Percentiles rank a stretch among this genome's conserved stretches.
phyloP scores from a whole-genome alignment of 2,888 invertebrate species.

The Molorchus minor region DNA sequence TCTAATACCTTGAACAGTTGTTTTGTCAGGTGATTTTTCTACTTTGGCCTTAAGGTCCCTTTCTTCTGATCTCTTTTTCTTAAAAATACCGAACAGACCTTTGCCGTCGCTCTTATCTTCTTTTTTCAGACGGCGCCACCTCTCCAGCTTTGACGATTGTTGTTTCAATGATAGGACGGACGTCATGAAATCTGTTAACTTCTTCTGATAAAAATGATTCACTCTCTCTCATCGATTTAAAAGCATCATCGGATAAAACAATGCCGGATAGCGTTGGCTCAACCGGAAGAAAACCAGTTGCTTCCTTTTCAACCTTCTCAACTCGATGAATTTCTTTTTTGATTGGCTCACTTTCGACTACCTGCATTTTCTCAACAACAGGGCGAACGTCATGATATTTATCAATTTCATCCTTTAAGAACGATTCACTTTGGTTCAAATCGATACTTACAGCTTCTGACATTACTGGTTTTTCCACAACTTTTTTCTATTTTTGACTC shows the following conservation, averaged over 20 bases:
- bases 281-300: too few species aligned
- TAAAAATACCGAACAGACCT: too few species aligned
- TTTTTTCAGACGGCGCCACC: too few species aligned
- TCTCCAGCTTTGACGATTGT: too few species aligned
- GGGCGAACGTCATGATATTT: slow-evolving; percentile 42
- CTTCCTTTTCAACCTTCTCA: background rate
- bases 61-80: too few species aligned
- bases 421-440: slow-evolving; percentile 25
- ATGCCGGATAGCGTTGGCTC: too few species aligned
- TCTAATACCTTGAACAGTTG: too few species aligned
- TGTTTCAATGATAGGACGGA: slow-evolving; percentile 9
- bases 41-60: too few species aligned
- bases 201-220: slow-evolving; percentile 26
- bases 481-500: slow-evolving; percentile 10
- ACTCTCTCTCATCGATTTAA: slow-evolving; percentile 1
- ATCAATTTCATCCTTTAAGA: slow-evolving; percentile 36
- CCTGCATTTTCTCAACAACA: slow-evolving; percentile 6
- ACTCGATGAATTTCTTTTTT: slow-evolving; percentile 5
- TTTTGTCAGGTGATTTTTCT: background rate
- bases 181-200: slow-evolving; percentile 25
- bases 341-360: slow-evolving; percentile 4
- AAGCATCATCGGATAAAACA: slow-evolving; percentile 16
- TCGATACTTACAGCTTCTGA: slow-evolving; percentile 14
- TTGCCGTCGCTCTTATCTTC: too few species aligned
- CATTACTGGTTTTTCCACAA: slow-evolving; percentile 4